Evolutionary conservation across 64 coral and sea anemone genomes (phyloP).

Genomic region (Montipora capricornis): DNA sequence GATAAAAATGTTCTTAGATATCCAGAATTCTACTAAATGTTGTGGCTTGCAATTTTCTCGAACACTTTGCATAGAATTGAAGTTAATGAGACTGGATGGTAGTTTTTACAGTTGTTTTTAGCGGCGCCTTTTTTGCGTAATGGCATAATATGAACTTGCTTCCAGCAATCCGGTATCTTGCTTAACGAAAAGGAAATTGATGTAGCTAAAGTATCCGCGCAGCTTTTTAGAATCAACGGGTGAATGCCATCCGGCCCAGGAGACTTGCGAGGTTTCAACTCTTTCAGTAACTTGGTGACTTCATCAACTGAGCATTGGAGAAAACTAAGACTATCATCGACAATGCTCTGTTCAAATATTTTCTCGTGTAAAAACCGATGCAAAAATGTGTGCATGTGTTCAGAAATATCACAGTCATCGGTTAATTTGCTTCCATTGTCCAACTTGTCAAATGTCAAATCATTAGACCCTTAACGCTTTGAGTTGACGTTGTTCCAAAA

Average conservation of each 20-base stretch:
- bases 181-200: background rate
- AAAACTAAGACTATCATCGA: background rate
- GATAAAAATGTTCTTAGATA: slow-evolving; percentile 10
- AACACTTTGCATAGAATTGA: slow-evolving; percentile 8
- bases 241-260: slow-evolving; percentile 27
- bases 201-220: background rate
- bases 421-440: no score
- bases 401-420: no score
- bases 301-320: background rate
- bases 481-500: no score
- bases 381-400: no score
- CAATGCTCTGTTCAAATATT: slow-evolving; percentile 1
- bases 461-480: no score
- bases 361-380: no score
- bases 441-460: no score
- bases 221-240: background rate
- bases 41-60: background rate
- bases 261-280: slow-evolving; percentile 26
- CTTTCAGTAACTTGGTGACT: slow-evolving; percentile 3
- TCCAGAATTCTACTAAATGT: slow-evolving; percentile 41
- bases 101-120: no score
- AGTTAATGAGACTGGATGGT: no score
- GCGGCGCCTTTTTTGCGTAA: no score
- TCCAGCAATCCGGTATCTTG: background rate
- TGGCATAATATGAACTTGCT: no score